These are phyloP conservation scores for Mionectes macconnelli DNA, from an alignment of 2,113 vertebrate genomes.

Conservation along the genomic window DNA sequence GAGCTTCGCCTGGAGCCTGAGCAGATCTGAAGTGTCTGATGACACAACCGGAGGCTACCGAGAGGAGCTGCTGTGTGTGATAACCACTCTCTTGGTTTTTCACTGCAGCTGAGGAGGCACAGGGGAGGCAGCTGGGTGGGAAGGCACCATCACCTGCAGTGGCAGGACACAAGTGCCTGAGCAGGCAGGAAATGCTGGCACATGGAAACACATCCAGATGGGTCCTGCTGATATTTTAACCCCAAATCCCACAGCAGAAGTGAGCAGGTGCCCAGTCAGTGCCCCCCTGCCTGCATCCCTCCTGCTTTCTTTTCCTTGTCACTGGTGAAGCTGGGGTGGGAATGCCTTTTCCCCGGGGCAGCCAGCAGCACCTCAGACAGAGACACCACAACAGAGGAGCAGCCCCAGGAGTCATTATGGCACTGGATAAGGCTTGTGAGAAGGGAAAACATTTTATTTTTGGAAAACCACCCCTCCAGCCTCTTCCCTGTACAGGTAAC, in stretches of 20 bases:
- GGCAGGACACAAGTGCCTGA: accelerated
- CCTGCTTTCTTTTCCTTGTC: not conserved
- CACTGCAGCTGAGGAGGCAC: not conserved
- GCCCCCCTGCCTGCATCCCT: not conserved
- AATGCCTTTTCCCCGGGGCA: not conserved
- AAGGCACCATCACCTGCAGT: not conserved
- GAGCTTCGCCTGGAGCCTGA: not conserved
- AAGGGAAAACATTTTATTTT: not conserved
- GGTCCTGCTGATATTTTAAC: not conserved
- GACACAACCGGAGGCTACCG: not conserved
- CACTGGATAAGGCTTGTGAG: not conserved
- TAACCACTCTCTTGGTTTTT: not conserved
- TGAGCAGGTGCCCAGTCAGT: not conserved
- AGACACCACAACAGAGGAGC: accelerated
- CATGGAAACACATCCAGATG: accelerated
- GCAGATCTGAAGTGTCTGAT: not conserved
- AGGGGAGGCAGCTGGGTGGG: not conserved
- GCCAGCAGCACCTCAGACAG: not conserved
- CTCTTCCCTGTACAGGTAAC: not conserved
- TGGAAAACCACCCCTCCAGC: not conserved
- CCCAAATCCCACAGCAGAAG: not conserved
- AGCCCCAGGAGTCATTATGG: not conserved
- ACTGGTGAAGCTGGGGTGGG: accelerated
- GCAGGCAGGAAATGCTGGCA: not conserved
- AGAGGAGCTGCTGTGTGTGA: not conserved